phyloP scores from a whole-genome alignment of 2,888 invertebrate genomes.

The Xestia ashworthii region DNA sequence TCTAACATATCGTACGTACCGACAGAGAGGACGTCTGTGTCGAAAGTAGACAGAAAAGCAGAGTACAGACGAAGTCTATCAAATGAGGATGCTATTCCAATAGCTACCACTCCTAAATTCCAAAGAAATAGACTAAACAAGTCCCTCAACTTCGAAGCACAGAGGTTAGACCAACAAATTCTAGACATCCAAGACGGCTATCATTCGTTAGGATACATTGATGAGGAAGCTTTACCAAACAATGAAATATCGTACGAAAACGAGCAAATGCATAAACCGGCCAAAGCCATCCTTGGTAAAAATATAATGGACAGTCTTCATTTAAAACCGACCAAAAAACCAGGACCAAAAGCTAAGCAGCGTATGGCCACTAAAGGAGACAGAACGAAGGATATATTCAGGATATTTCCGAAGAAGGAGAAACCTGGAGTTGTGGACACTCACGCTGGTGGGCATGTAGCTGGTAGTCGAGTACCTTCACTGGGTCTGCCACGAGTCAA shows the following conservation, averaged over 20 bases:
- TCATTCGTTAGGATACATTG: conserved; percentile 87
- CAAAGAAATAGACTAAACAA: conserved; percentile 88
- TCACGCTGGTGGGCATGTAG: conserved; percentile 82
- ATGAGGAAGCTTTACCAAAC: conserved; percentile 78
- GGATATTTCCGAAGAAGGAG: conserved; percentile 85
- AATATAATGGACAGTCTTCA: conserved; percentile 89
- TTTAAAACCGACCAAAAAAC: conserved; percentile 86
- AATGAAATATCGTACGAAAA: conserved; percentile 72
- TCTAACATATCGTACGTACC: conserved; percentile 86
- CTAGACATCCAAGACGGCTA: conserved; percentile 88
- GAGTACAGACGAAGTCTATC: conserved; percentile 85
- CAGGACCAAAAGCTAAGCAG: conserved; percentile 87
- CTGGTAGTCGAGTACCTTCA: conserved; percentile 85
- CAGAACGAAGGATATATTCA: conserved; percentile 83
- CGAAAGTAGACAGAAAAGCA: conserved; percentile 67
- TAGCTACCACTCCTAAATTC: conserved; percentile 84
- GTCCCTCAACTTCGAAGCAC: conserved; percentile 87
- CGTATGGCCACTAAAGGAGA: conserved; percentile 81
- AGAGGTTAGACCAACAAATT: conserved; percentile 88
- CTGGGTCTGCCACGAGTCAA: conserved; percentile 84
- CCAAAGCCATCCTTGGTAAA: conserved; percentile 86
- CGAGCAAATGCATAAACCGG: conserved; percentile 82
- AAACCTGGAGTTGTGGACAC: conserved; percentile 79
- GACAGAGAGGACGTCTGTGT: conserved; percentile 80
- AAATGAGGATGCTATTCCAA: conserved; percentile 81